Percentiles rank a stretch among this genome's conserved stretches.
These are phyloP conservation scores for Steatornis caripensis DNA, from an alignment of 2,113 vertebrate genomes.

Conservation along the genomic window DNA sequence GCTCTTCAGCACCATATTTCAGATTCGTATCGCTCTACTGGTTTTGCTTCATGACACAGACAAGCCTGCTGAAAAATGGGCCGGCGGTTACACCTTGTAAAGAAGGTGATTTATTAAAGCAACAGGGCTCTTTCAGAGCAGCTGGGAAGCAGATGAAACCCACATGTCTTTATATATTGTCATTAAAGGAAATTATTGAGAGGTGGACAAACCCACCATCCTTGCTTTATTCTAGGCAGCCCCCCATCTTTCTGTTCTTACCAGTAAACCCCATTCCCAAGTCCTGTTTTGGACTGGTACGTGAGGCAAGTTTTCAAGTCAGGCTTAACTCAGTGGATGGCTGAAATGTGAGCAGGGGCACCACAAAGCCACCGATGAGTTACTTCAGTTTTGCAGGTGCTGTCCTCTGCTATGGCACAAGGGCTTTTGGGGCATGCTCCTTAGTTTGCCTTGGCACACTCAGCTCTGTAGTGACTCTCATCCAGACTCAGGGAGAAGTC, in stretches of 20 bases:
- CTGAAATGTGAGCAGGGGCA: background rate
- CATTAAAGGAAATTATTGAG: background rate
- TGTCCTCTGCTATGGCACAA: background rate
- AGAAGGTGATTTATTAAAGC: conserved; percentile 40
- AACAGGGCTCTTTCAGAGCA: background rate
- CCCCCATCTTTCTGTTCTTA: background rate
- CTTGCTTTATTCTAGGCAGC: background rate
- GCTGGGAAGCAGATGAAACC: background rate
- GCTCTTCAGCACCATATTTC: conserved; percentile 39
- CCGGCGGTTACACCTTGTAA: background rate
- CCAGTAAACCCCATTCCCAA: background rate
- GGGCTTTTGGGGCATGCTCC: background rate
- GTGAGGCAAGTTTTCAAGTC: background rate
- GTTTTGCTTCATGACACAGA: conserved; percentile 36
- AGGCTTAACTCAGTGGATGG: background rate
- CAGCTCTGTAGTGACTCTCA: background rate
- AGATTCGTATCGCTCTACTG: background rate
- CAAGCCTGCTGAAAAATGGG: conserved; percentile 36
- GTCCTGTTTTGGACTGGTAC: background rate
- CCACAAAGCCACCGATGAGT: background rate
- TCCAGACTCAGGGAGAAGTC: background rate
- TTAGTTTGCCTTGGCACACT: background rate
- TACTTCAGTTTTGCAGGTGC: background rate
- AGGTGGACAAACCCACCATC: background rate
- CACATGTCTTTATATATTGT: background rate